Conservation (phyloP, 2,888 invertebrate species). For the Bellardia bayeri region DNA sequence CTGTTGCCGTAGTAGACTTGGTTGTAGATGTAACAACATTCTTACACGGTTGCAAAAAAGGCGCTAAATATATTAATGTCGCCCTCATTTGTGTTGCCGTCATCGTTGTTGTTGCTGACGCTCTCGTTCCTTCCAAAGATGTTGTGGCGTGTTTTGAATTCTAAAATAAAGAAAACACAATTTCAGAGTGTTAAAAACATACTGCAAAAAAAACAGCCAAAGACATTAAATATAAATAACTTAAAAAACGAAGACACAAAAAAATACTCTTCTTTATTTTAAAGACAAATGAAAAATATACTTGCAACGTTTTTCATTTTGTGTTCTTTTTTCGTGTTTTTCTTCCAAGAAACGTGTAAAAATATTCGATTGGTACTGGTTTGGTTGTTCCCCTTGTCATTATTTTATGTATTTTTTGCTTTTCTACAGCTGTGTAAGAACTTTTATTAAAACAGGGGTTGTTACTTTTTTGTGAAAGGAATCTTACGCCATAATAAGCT, state of each 20-base stretch:
- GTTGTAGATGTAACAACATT: conserved; percentile 79
- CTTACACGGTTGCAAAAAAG: conserved; percentile 80
- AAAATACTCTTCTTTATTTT: conserved; percentile 43
- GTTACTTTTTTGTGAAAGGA: neutral
- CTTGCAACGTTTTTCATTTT: conserved; percentile 19
- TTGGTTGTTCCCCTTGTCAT: conserved; percentile 35
- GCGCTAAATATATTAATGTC: conserved; percentile 82
- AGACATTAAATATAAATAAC: conserved; percentile 73
- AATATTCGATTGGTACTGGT: conserved; percentile 53
- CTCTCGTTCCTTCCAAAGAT: conserved; percentile 68
- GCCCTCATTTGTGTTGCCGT: conserved; percentile 76
- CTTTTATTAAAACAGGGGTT: conserved; percentile 44
- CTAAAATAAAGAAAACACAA: conserved; percentile 62
- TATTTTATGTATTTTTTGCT: neutral
- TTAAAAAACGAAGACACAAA: conserved; percentile 22
- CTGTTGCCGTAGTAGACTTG: conserved; percentile 60
- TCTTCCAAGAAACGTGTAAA: conserved; percentile 58
- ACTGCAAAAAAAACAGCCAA: conserved; percentile 33
- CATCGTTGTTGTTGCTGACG: conserved; percentile 65
- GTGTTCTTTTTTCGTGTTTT: neutral
- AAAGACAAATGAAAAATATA: conserved; percentile 57
- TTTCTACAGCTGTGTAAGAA: conserved; percentile 45
- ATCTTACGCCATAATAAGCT: conserved; percentile 50
- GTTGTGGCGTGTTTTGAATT: conserved; percentile 72
- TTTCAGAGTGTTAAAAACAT: conserved; percentile 53